Conservation (phyloP, 2,888 invertebrate genomes). For the Spicauda simplicius region DNA sequence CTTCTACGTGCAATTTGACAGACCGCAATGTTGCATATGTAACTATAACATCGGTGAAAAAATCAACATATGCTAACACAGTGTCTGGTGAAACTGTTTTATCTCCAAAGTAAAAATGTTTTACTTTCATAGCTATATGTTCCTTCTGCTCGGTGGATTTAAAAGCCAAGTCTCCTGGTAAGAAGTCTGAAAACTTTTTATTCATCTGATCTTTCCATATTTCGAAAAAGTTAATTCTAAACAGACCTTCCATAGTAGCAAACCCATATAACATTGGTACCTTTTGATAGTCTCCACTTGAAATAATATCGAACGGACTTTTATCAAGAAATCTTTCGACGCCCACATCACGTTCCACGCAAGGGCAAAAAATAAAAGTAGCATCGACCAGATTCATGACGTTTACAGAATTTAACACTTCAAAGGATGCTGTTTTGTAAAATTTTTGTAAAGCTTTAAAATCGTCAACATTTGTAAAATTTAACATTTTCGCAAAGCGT, state of each 20-base stretch:
- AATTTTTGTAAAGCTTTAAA: conserved; percentile 55
- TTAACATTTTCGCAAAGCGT: conserved; percentile 39
- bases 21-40: conserved; percentile 48
- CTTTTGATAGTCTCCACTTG: conserved; percentile 45
- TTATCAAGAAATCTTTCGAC: conserved; percentile 50
- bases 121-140: conserved; percentile 45
- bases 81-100: conserved; percentile 42
- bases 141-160: conserved; percentile 43
- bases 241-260: conserved; percentile 51
- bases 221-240: conserved; percentile 48
- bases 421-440: conserved; percentile 52
- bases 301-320: conserved; percentile 53
- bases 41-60: conserved; percentile 59
- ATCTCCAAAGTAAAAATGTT: conserved; percentile 55
- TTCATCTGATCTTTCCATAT: conserved; percentile 54
- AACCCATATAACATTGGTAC: conserved; percentile 56
- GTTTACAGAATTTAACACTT: conserved; percentile 44
- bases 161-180: conserved; percentile 54
- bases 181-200: conserved; percentile 58
- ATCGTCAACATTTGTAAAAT: conserved; percentile 51
- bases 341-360: conserved; percentile 45
- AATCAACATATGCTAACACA: conserved; percentile 44
- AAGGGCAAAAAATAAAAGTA: conserved; percentile 44
- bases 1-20: conserved; percentile 42
- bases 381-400: conserved; percentile 42